Evolutionary conservation across 2,797 vertebrate species (phyloP).

Genomic region (Spinus pinus): DNA sequence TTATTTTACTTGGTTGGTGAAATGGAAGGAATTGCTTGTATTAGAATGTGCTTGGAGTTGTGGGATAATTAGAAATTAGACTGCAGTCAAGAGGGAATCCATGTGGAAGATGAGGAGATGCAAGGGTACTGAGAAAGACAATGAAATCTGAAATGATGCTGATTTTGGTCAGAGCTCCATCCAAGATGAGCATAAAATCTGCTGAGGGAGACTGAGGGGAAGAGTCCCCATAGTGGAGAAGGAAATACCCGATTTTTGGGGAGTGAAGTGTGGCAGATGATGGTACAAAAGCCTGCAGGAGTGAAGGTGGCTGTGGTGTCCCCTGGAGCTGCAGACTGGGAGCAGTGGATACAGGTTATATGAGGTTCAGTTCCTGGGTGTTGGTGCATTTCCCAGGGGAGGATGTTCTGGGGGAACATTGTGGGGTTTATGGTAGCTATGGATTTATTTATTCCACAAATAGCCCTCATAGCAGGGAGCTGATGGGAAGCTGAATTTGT

Average conservation of each 20-base stretch:
- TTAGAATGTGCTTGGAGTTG: neutral
- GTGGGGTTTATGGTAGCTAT: neutral
- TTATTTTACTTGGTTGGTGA: neutral
- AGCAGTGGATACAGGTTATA: fast-evolving
- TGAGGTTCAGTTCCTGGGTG: neutral
- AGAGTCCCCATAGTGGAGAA: neutral
- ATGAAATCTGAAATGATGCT: neutral
- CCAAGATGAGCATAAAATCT: neutral
- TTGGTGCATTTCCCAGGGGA: neutral
- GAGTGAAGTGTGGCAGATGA: neutral
- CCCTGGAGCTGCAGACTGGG: neutral
- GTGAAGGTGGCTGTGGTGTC: neutral
- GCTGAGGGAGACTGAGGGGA: neutral
- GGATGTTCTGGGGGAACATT: neutral
- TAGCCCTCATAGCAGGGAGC: neutral
- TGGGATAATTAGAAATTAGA: neutral
- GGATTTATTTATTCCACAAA: neutral
- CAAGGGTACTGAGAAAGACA: neutral
- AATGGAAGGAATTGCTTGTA: neutral
- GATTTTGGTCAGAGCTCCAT: neutral
- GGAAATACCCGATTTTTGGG: neutral
- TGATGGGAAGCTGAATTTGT: neutral
- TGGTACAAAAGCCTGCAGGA: neutral
- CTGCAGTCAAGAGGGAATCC: neutral
- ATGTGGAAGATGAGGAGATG: neutral